phyloP scores from a whole-genome alignment of 2,113 vertebrate species.

The Perca fluviatilis region DNA sequence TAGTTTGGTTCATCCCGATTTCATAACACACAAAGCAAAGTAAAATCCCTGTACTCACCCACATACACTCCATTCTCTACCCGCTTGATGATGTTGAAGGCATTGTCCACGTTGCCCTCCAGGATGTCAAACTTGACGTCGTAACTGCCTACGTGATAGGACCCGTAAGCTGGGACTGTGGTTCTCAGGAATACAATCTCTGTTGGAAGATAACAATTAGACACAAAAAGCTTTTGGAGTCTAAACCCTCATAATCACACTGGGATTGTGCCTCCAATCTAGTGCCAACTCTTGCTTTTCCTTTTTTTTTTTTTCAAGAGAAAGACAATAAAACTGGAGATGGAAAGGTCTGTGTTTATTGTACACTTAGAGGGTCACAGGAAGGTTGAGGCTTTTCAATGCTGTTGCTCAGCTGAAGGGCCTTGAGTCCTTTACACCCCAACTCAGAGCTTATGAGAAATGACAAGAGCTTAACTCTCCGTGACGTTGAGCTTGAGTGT shows the following conservation, averaged over 20 bases:
- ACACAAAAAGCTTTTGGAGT: constrained; percentile 40
- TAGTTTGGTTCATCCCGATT: constrained; percentile 20
- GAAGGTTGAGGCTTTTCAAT: constrained; percentile 58
- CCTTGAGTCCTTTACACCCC: constrained; percentile 59
- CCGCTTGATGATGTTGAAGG: constrained; percentile 95
- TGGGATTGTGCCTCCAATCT: constrained; percentile 25
- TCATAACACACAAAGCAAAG: constrained; percentile 6
- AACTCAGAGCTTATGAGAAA: constrained; percentile 61
- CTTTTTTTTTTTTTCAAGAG: constrained; percentile 17
- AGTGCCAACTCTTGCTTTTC: constrained; percentile 26
- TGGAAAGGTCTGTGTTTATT: constrained; percentile 55
- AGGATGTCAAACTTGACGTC: constrained; percentile 96
- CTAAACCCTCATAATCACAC: constrained; percentile 39
- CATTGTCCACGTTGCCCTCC: constrained; percentile 92
- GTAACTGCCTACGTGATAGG: constrained; percentile 86
- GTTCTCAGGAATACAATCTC: constrained; percentile 97
- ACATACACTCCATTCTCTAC: constrained; percentile 91
- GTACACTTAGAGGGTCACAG: constrained; percentile 52
- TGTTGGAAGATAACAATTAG: constrained; percentile 78
- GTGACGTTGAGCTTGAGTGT: constrained; percentile 64
- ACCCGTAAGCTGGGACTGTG: constrained; percentile 84
- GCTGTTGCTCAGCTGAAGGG: constrained; percentile 48
- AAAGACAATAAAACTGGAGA: constrained; percentile 62
- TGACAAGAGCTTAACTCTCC: constrained; percentile 67
- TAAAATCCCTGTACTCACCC: constrained; percentile 87